Conservation (phyloP, 1,140 invertebrate species). For the Cryptotermes secundus region DNA sequence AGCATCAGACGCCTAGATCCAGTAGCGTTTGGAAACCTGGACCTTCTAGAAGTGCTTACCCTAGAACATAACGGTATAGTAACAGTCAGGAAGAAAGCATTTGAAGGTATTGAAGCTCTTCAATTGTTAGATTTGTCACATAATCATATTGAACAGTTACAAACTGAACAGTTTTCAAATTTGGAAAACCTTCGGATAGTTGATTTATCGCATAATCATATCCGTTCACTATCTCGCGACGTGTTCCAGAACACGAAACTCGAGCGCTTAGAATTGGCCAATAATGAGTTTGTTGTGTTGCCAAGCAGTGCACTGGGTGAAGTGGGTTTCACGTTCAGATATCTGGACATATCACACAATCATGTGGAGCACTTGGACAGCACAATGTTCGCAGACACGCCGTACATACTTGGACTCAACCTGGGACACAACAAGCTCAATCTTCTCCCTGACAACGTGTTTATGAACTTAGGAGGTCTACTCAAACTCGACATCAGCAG, state of each 20-base stretch:
- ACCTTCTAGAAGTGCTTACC: conserved; percentile 69
- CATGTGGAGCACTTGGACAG: conserved; percentile 83
- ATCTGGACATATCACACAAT: conserved; percentile 77
- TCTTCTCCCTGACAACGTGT: conserved; percentile 85
- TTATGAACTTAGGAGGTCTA: conserved; percentile 75
- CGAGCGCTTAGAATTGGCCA: conserved; percentile 76
- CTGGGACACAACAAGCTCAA: conserved; percentile 78
- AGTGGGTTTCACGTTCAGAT: conserved; percentile 70
- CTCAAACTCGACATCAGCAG: conserved; percentile 76
- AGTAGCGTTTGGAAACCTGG: conserved; percentile 67
- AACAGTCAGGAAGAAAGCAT: conserved; percentile 70
- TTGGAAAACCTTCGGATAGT: conserved; percentile 72
- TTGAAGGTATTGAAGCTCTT: conserved; percentile 67
- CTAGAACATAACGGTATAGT: conserved; percentile 73
- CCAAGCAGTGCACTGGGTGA: conserved; percentile 70
- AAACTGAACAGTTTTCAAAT: conserved; percentile 80
- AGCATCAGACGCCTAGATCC: conserved; percentile 66
- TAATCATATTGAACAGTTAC: conserved; percentile 74
- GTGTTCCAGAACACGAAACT: conserved; percentile 77
- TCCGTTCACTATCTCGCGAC: conserved; percentile 74
- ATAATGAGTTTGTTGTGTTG: conserved; percentile 75
- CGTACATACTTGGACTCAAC: conserved; percentile 75
- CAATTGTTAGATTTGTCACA: conserved; percentile 77
- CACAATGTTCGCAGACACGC: conserved; percentile 80
- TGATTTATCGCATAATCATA: conserved; percentile 72